phyloP scores from a whole-genome alignment of 1,140 invertebrate genomes.

The Pollicipes pollicipes region DNA sequence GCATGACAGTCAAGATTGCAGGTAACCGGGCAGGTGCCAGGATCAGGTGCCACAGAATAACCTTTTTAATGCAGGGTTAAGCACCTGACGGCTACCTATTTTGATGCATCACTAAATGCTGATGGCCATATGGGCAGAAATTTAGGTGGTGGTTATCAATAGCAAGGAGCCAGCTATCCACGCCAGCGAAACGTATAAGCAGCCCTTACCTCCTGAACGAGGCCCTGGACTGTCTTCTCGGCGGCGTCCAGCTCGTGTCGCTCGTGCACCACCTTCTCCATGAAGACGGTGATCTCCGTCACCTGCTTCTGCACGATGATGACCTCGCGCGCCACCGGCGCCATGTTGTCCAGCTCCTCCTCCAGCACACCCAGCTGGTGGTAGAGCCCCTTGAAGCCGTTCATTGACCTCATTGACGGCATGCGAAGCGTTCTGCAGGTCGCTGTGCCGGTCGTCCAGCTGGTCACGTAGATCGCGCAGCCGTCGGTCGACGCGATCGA shows the following conservation, averaged over 20 bases:
- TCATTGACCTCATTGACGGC: slow-evolving; percentile 73
- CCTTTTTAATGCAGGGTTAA: too few species aligned
- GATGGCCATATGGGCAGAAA: too few species aligned
- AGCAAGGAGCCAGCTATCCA: too few species aligned
- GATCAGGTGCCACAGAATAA: too few species aligned
- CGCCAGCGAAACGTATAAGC: too few species aligned
- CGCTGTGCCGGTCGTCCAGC: slow-evolving; percentile 55
- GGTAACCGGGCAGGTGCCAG: too few species aligned
- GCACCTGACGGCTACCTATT: too few species aligned
- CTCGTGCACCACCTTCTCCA: slow-evolving; percentile 37
- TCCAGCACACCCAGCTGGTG: slow-evolving; percentile 61
- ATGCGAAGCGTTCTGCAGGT: slow-evolving; percentile 67
- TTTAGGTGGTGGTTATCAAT: too few species aligned
- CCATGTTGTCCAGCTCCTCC: slow-evolving; percentile 62
- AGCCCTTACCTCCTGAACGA: slow-evolving; percentile 47
- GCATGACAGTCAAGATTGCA: too few species aligned
- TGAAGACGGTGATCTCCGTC: slow-evolving; percentile 51
- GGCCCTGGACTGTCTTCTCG: slow-evolving; percentile 46
- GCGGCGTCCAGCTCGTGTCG: slow-evolving; percentile 49
- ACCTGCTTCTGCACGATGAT: slow-evolving; percentile 63
- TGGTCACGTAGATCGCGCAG: slow-evolving; percentile 56
- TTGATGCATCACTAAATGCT: too few species aligned
- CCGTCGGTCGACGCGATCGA: slow-evolving; percentile 54
- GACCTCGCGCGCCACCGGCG: slow-evolving; percentile 66
- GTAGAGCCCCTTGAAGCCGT: slow-evolving; percentile 53